These are phyloP conservation scores for Rhopalosiphum padi DNA, from an alignment of 1,140 invertebrate species.

Conservation along the genomic window DNA sequence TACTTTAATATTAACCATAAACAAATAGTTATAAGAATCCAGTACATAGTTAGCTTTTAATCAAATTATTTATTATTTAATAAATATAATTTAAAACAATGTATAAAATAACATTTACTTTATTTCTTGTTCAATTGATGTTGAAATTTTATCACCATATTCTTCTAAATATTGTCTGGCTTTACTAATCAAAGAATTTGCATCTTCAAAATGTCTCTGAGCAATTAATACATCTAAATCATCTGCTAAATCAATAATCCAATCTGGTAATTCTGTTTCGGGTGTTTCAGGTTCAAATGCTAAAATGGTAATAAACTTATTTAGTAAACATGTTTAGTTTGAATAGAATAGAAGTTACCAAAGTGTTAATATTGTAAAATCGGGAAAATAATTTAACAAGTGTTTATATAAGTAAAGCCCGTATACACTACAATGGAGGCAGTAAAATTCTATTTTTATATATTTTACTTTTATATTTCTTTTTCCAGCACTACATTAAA, in stretches of 20 bases:
- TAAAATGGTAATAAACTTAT: conserved; percentile 60
- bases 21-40: not conserved
- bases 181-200: conserved; percentile 84
- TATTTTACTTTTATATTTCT: too few species aligned
- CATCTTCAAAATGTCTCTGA: conserved; percentile 96
- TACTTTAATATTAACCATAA: too few species aligned
- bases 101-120: conserved; percentile 20
- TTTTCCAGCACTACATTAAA: too few species aligned
- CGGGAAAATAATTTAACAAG: too few species aligned
- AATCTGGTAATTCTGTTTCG: conserved; percentile 73
- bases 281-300: conserved; percentile 66
- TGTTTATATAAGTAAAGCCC: too few species aligned
- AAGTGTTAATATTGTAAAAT: too few species aligned
- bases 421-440: too few species aligned
- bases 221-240: conserved; percentile 96
- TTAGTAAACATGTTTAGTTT: not conserved
- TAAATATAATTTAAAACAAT: not conserved
- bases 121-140: conserved; percentile 58
- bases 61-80: not conserved
- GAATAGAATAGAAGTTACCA: too few species aligned
- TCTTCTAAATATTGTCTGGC: conserved; percentile 68
- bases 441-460: too few species aligned
- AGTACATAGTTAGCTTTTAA: not conserved
- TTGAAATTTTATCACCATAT: conserved; percentile 26
- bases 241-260: conserved; percentile 90